phyloP scores from a whole-genome alignment of 2,797 vertebrate genomes.

The Pseudomugil tenellus region DNA sequence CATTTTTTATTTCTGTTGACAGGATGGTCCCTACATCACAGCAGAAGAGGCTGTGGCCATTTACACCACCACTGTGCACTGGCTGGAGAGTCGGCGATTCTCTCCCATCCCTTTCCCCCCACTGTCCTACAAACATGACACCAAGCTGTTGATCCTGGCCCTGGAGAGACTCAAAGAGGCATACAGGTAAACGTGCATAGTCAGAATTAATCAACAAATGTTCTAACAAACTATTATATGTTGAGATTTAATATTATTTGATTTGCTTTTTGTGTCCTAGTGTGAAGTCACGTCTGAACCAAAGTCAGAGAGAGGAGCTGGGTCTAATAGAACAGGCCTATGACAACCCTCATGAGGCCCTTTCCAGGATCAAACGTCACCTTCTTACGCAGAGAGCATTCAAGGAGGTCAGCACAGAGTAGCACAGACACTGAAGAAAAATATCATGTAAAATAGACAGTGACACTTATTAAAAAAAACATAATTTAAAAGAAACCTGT shows the following conservation, averaged over 20 bases:
- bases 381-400: constrained; percentile 99
- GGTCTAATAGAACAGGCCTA: constrained; percentile 98
- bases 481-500: too few species aligned
- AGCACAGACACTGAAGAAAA: neutral
- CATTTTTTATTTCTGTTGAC: constrained; percentile 29
- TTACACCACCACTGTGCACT: constrained; percentile 98
- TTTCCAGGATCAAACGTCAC: constrained; percentile 99
- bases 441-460: neutral
- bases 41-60: constrained; percentile 98
- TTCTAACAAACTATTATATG: neutral
- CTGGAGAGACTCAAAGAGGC: constrained; percentile 98
- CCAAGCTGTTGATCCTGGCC: constrained; percentile 96
- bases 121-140: constrained; percentile 98
- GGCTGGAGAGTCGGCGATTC: constrained; percentile 97
- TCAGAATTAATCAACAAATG: neutral
- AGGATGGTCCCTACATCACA: constrained; percentile 99
- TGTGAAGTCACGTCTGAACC: constrained; percentile 98
- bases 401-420: constrained; percentile 88
- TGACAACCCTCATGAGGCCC: constrained; percentile 97
- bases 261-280: constrained; percentile 69
- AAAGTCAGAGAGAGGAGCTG: constrained; percentile 97
- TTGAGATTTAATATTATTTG: neutral
- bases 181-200: constrained; percentile 87
- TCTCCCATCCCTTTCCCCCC: constrained; percentile 99
- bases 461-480: neutral